Base-by-base conservation (phyloP, 2,888 invertebrate genomes). In the Toxonevra muliebris region DNA sequence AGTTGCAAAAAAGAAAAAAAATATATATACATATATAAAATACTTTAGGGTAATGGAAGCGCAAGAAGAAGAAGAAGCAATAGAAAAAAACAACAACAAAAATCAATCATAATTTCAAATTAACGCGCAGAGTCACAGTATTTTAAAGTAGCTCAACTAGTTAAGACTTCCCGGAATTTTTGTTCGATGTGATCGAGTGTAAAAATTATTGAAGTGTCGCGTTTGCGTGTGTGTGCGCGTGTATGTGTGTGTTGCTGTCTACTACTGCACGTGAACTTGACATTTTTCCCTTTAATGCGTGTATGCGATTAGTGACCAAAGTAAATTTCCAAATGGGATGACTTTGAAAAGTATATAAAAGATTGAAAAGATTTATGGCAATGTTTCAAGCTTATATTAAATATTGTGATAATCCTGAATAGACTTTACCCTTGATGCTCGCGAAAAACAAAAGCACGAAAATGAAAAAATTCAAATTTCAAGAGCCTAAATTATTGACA, bases 381-480 rank as follows among this genome's bases (percentile, higher is more conserved):
- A n/a, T n/a, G n/a, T n/a, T n/a, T n/a, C 8, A 48, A 48, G 15
- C 48, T 48, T 8, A 12, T 3, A 48, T 11, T 43, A 43, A 30
- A 4, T 30, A 30, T 30, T 30, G 2, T 7, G 30, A 30, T 30
- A 30, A 30, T 30, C 30, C 7, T 30, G 19, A 53, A 53, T 19
- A n/a, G 19, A n/a, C 5, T 53, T 53, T 53, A 7, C 7, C 8
- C 19, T 48, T 13, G 48, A n/a, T 48, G 48, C n/a, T 48, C n/a
- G 5, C 48, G 1, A 0, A 13, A 8, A 48, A 13, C 13, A 7
- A 48, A 48, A 48, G 17, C 17, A 13, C n/a, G 7, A 63, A 61
- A 42, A 73, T 73, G 74, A 70, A 74, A 42, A 72, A 69, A 45
- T 69, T 73, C 17, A 70, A 76, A 55, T 71, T 74, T 19, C 69